Percentiles rank a stretch among this genome's conserved stretches.
These are phyloP conservation scores for Drosophila fuyamai DNA, from an alignment of 1,140 invertebrate species.

Conservation along the genomic window DNA sequence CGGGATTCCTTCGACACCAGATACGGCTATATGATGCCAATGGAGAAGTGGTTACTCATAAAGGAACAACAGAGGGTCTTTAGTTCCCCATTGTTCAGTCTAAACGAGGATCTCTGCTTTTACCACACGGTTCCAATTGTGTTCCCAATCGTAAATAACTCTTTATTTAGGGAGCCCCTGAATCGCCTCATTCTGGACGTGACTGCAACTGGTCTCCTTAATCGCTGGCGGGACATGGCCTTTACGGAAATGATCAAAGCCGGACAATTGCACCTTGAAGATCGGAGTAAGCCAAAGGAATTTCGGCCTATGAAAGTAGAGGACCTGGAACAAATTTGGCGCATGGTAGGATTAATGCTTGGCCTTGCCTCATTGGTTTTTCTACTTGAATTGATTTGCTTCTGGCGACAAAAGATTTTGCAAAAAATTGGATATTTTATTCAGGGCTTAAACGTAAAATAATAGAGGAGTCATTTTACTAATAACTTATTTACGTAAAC, in stretches of 20 bases:
- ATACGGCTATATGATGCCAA: slow-evolving; percentile 66
- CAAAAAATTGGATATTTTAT: not conserved
- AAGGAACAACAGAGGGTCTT: slow-evolving; percentile 66
- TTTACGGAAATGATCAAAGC: slow-evolving; percentile 66
- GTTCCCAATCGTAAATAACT: slow-evolving; percentile 61
- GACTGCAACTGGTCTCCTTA: slow-evolving; percentile 51
- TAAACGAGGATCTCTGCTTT: slow-evolving; percentile 54
- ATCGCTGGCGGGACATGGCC: slow-evolving; percentile 50
- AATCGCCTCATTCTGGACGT: slow-evolving; percentile 56
- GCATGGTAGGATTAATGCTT: slow-evolving; percentile 27
- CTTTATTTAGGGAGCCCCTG: slow-evolving; percentile 49
- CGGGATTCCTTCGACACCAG: slow-evolving; percentile 64
- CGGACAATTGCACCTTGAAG: slow-evolving; percentile 42
- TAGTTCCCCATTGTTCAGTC: slow-evolving; percentile 57
- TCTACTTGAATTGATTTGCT: slow-evolving; percentile 36
- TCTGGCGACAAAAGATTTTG: not conserved
- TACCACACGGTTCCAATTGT: slow-evolving; percentile 53
- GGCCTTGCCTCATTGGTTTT: slow-evolving; percentile 29
- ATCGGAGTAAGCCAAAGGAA: slow-evolving; percentile 47
- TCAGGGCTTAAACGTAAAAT: not conserved
- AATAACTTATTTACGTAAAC: not conserved
- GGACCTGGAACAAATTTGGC: slow-evolving; percentile 56
- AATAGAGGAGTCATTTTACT: no score
- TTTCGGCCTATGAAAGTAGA: slow-evolving; percentile 61
- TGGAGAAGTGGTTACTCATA: slow-evolving; percentile 64